These are phyloP conservation scores for Caenorhabditis elegans DNA, from an alignment of 1,140 invertebrate species.

Conservation along the genomic window DNA sequence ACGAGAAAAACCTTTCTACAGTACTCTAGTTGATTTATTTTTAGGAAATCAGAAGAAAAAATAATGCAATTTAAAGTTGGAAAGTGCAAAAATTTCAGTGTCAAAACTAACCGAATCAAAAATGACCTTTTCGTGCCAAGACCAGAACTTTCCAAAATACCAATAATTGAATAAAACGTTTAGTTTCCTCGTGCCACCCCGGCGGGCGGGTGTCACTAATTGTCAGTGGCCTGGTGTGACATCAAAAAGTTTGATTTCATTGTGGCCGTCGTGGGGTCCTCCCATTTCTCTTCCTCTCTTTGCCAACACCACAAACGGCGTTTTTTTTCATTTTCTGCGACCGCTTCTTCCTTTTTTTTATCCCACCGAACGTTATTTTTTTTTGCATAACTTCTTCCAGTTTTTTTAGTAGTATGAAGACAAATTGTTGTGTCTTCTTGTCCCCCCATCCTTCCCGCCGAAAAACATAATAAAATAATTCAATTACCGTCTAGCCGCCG, in stretches of 20 bases:
- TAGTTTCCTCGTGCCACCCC: constrained; percentile 16
- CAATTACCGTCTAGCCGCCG: not conserved
- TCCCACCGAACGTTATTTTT: not conserved
- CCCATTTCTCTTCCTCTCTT: not conserved
- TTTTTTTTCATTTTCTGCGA: not conserved
- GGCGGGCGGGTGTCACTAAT: no score
- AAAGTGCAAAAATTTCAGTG: no score
- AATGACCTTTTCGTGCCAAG: no score
- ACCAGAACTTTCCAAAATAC: no score
- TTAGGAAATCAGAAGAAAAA: no score
- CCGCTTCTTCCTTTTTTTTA: not conserved
- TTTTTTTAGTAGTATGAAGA: no score
- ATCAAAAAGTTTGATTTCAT: constrained; percentile 34
- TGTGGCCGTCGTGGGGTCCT: not conserved
- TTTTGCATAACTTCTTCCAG: constrained; percentile 21
- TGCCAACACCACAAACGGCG: constrained; percentile 9
- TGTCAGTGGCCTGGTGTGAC: constrained; percentile 20
- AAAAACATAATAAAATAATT: constrained; percentile 31
- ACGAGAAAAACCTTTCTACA: no score
- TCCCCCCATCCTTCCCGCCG: no score
- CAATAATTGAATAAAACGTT: no score
- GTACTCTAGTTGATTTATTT: no score
- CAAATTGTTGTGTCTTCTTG: constrained; percentile 18
- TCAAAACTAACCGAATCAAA: no score
- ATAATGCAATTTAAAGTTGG: no score